Evolutionary conservation across 2,113 vertebrate species (phyloP).

Genomic region (Elanoides forficatus): DNA sequence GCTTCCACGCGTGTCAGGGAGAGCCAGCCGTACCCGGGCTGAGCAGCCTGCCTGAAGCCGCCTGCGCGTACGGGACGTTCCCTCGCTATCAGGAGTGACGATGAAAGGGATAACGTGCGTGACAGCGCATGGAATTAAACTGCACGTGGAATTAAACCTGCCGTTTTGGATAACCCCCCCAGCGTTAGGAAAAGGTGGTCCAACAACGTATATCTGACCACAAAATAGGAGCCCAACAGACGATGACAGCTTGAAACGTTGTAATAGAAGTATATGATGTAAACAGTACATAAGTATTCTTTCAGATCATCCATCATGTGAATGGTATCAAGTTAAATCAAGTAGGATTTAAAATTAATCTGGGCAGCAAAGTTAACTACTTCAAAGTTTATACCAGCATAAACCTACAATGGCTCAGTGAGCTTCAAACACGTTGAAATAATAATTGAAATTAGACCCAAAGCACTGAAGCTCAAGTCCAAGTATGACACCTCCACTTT

Average conservation of each 20-base stretch:
- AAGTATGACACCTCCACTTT: not conserved
- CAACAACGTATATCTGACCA: not conserved
- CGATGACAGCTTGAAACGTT: not conserved
- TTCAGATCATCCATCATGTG: not conserved
- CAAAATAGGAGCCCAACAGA: not conserved
- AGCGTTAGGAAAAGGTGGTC: not conserved
- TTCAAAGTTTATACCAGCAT: not conserved
- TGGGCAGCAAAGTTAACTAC: not conserved
- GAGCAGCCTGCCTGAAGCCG: not conserved
- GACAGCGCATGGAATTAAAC: not conserved
- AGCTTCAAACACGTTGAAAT: not conserved
- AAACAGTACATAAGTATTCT: not conserved
- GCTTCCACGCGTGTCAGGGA: not conserved
- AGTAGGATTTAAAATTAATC: not conserved
- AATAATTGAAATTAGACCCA: not conserved
- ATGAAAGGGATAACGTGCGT: accelerated
- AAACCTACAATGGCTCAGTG: not conserved
- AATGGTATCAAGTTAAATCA: not conserved
- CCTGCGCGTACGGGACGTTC: accelerated
- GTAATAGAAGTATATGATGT: not conserved
- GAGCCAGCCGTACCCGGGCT: too few relatives aligned
- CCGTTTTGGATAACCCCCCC: not conserved
- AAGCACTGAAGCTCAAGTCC: not conserved
- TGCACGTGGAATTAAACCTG: not conserved
- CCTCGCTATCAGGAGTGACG: accelerated